Percentiles rank a stretch among this genome's conserved stretches.
These are phyloP conservation scores for Anguilla marmorata DNA, from an alignment of 2,797 vertebrate species.

Conservation along the genomic window DNA sequence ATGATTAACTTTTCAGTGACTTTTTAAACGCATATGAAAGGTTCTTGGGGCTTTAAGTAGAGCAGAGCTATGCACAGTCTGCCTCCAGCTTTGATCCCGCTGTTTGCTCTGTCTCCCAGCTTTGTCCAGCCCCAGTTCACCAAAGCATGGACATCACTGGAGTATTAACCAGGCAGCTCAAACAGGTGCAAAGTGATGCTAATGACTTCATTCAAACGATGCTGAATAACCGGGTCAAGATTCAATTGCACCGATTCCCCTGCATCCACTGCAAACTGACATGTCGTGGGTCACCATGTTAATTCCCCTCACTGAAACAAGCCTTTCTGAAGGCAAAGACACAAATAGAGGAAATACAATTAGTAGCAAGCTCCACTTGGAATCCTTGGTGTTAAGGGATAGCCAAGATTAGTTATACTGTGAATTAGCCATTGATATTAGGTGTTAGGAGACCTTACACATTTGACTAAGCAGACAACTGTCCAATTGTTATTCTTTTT, in stretches of 20 bases:
- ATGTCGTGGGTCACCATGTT: not conserved
- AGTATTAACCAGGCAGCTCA: not conserved
- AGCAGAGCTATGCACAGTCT: not conserved
- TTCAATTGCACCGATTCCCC: not conserved
- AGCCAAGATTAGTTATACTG: not conserved
- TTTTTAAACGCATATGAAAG: not conserved
- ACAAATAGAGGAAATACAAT: not conserved
- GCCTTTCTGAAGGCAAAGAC: not conserved
- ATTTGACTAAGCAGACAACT: not conserved
- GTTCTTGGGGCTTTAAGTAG: not conserved
- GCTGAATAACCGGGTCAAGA: not conserved
- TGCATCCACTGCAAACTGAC: not conserved
- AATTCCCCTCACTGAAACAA: not conserved
- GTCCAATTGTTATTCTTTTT: not conserved
- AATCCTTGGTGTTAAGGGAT: not conserved
- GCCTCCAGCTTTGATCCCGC: not conserved
- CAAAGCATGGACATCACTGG: too few species aligned
- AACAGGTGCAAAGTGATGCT: not conserved
- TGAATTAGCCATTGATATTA: not conserved
- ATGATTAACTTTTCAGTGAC: conserved; percentile 5
- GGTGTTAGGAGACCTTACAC: not conserved
- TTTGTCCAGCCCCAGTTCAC: not conserved
- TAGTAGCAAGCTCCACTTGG: not conserved
- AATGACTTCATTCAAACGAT: not conserved
- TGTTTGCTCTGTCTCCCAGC: not conserved